Base-by-base conservation (phyloP, 1,140 invertebrate genomes). In the Drosophila burlai region DNA sequence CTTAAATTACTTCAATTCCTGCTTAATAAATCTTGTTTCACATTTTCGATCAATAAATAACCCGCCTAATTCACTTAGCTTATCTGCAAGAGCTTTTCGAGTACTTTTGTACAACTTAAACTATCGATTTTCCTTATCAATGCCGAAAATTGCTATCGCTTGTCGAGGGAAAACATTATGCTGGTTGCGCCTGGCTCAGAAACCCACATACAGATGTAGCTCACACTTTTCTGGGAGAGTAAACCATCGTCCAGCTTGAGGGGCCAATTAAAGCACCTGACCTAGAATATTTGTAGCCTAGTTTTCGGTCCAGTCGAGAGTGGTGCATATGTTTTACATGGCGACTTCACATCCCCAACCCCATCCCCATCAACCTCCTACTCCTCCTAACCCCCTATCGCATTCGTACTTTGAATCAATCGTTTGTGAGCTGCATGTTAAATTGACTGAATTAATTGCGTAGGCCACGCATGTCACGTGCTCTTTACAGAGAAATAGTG, bases 231-330 rank as follows among this genome's bases (percentile, higher is more conserved):
- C 26, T 16, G 57, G 31, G 34, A 36, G 43, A 67, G 65, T 38
- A 40, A 65, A 21, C 24, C 24, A 24, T 11, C 26, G 60, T 34
- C 46, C 59, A 47, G 62, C 29, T 26, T 62, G 47, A 77, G 59
- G 57, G 66, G 63, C 73, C 84, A 87, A 87, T 87, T 87, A 83
- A 75, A 55, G 49, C 80, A 78, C 69, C 62, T 87, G 84, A 87
- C 83, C 83, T 83, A 86, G 80, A 86, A 87, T 74, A 82, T 31
- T 75, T 73, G 67, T 80, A 86, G 79, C 83, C 83, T 76, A 86
- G 80, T 82, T 86, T 75, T 69, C 29, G 46, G 38, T 24, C 26
- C 42, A 36, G 65, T 16, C 46, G 49, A 42, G 46, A 67, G 72
- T 66, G 54, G 72, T 66, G 54, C 40, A 55, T 26, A 40, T 61